Conservation (phyloP, 2,113 vertebrate species). For the Etia nguti region DNA sequence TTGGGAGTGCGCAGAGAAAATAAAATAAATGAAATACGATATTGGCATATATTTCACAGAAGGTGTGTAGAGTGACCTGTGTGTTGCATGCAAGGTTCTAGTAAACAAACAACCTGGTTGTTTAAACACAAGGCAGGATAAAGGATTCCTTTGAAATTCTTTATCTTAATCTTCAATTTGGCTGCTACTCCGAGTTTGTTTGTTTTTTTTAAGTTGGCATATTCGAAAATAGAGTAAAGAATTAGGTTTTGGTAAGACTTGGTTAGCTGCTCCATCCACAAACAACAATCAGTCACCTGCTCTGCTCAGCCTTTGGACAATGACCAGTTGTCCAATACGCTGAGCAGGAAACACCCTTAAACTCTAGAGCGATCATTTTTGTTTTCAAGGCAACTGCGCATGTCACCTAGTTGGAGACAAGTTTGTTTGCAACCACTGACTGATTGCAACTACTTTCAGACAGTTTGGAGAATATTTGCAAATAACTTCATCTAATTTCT, state of each 20-base stretch:
- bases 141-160: not conserved
- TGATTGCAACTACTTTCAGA: not conserved
- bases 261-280: not conserved
- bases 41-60: not conserved
- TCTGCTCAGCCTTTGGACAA: no score
- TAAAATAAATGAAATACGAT: not conserved
- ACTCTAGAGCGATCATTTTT: fast-evolving
- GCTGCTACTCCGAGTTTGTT: not conserved
- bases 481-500: no score
- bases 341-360: not conserved
- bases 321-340: not conserved
- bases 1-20: not conserved
- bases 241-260: not conserved
- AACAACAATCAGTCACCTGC: no score
- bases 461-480: not conserved
- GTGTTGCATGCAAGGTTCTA: fast-evolving
- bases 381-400: not conserved
- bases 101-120: not conserved
- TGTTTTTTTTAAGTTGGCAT: not conserved
- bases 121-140: not conserved
- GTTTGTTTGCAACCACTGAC: not conserved
- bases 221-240: not conserved
- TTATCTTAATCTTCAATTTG: not conserved
- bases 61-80: not conserved
- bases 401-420: not conserved